Evolutionary conservation across 2,888 invertebrate genomes (phyloP), one percentile per base, ranked within the genome.

Genomic region (Mylabris sibirica): DNA sequence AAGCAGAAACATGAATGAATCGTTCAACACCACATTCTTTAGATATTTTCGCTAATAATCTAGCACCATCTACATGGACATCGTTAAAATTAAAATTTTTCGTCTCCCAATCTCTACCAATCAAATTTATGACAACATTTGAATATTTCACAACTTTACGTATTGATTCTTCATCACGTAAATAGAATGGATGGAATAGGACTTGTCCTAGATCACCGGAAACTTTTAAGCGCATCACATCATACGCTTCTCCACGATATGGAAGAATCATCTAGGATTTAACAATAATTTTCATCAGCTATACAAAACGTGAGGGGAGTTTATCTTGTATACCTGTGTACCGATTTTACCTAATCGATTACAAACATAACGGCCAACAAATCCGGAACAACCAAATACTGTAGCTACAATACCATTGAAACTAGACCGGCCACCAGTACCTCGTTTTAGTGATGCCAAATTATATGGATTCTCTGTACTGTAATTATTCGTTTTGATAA

Each of bases 341-440:
- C 96, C 95, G 75, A 88, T 89, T 86, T 93, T 96, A 78, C 98
- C 99, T 65, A 99, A 87, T 79, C 92, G 91, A 83, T 97, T 98
- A 83, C 94, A 92, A 17, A 99, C 90, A 87, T 93, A 92, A 74
- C 91, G 88, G 0, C 99, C 99, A 0, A 98, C 85, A 80, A 96
- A 96, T 1, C 99, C 99, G 41, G 92, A 92, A 66, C 91, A 90
- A 64, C 99, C 99, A 84, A 99, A 98, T 0, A 99, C 94, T n/a
- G 99, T 99, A n/a, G 96, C 97, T 2, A 99, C 97, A 66, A 95
- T 89, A 0, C 99, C 99, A 86, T 94, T 99, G 84, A 99, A 99
- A 81, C 98, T 98, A 76, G 94, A 93, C 41, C 99, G 91, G 20
- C 98, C 99, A 14, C 96, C 96, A 22, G 95, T 94, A 34, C 96